phyloP scores from a whole-genome alignment of 2,888 invertebrate genomes.

The Temnothorax ravouxi region DNA sequence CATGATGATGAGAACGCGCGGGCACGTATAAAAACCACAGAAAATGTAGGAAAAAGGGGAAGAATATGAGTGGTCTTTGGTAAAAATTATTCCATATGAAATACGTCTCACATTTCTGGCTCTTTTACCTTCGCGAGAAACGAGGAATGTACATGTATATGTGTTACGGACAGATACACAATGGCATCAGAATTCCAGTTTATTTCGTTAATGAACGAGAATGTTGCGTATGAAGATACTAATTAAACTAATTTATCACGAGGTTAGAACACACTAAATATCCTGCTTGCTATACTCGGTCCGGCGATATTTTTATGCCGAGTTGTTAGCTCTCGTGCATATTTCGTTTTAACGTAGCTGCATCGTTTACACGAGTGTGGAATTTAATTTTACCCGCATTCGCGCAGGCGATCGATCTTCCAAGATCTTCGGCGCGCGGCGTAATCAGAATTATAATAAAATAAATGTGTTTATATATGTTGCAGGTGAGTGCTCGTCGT shows the following conservation, averaged over 20 bases:
- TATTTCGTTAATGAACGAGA: slow-evolving; percentile 75
- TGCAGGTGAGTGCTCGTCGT: slow-evolving; percentile 28
- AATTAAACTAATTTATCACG: slow-evolving; percentile 75
- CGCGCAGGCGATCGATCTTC: not conserved
- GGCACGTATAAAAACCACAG: slow-evolving; percentile 51
- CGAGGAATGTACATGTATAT: slow-evolving; percentile 1
- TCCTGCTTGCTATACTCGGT: slow-evolving; percentile 34
- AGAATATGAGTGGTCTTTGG: slow-evolving; percentile 66
- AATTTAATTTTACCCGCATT: not conserved
- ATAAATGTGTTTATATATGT: slow-evolving; percentile 34
- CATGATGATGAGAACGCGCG: slow-evolving; percentile 67
- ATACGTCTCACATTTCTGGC: slow-evolving; percentile 73
- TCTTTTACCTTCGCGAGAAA: slow-evolving; percentile 46
- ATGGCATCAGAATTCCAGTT: slow-evolving; percentile 63
- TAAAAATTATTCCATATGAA: slow-evolving; percentile 73
- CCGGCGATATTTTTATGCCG: slow-evolving; percentile 29
- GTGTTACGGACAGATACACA: not conserved
- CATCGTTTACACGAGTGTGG: not conserved
- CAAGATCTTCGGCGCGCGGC: not conserved
- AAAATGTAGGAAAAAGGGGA: slow-evolving; percentile 44
- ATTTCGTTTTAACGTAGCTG: not conserved
- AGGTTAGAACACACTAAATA: slow-evolving; percentile 34
- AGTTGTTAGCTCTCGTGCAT: slow-evolving; percentile 4
- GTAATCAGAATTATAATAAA: not conserved
- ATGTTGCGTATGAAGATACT: slow-evolving; percentile 66